Evolutionary conservation across 1,140 invertebrate genomes (phyloP), one percentile per base, ranked within the genome.

Genomic region (Heliothis virescens): DNA sequence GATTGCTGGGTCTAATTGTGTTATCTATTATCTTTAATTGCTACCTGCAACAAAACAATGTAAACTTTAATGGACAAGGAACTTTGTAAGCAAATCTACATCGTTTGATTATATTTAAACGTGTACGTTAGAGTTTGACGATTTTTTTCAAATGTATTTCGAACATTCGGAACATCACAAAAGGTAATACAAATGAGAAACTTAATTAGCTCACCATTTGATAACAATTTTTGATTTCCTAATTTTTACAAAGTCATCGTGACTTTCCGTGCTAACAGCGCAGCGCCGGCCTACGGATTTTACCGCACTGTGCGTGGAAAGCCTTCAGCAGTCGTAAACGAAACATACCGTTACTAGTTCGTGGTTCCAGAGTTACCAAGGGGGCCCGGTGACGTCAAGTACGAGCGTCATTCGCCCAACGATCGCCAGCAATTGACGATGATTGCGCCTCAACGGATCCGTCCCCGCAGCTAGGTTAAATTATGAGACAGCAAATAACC

Each of bases 1-100:
- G 95, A 95, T 99, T 99, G 86, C 98, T 98, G 88, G 98, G 94
- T 99, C 98, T 90, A 99, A 95, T 95, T 99, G 98, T 47, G 98
- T 99, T 99, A 95, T 99, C 98, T 91, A 99, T 99, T 93, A 99
- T 99, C 96, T 99, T n/a, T 99, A 92, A 99, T 99, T 89, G 98
- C 98, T 95, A 99, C 98, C 98, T 99, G 95, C 69, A 97, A 97
- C 89, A 69, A 94, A 88, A 69, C 67, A 78, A 72, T 72, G 79
- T 73, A n/a, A 57, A 59, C 13, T 3, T 76, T 74, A 47, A 60
- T 73, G 34, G 18, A 69, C 47, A 18, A 47, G 34, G 48, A 21
- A 67, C 41, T 10, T 48, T 65, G 34, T 41, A 41, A n/a, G n/a
- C 34, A 41, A 5, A 34, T 34, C 0, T 34, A 34, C 18, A 26